phyloP scores from a whole-genome alignment of 1,140 invertebrate species.

The Cherax destructor region DNA sequence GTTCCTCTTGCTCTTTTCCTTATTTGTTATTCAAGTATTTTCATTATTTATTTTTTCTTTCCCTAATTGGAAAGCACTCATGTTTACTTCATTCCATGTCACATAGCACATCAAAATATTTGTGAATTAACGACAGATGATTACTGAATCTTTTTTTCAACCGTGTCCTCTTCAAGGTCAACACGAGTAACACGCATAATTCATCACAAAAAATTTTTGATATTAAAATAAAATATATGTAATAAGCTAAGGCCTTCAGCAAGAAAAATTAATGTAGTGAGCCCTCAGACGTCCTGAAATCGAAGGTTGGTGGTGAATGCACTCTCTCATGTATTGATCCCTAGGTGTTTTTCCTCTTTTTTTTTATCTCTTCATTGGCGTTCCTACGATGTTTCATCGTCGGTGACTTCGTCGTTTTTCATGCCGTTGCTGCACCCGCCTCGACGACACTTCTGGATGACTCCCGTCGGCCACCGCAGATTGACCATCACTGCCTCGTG shows the following conservation, averaged over 20 bases:
- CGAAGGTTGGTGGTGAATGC: background rate
- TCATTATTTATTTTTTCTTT: background rate
- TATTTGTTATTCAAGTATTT: background rate
- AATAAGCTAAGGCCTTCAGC: background rate
- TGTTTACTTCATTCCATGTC: background rate
- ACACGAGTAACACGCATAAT: too few species aligned
- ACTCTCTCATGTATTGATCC: background rate
- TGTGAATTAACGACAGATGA: background rate
- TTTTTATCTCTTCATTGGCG: background rate
- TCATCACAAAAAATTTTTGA: background rate
- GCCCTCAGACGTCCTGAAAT: background rate
- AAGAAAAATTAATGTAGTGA: background rate
- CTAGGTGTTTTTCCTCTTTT: background rate
- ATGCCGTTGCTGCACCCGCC: background rate
- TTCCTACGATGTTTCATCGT: background rate
- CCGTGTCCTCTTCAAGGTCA: too few species aligned
- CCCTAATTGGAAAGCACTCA: background rate
- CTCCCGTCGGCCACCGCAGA: conserved; percentile 78
- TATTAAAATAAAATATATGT: background rate
- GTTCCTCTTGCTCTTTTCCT: background rate
- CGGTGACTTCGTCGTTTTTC: background rate
- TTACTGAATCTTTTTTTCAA: too few species aligned
- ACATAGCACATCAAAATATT: background rate
- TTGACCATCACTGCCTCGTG: conserved; percentile 97
- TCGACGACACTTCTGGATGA: background rate